phyloP scores from a whole-genome alignment of 2,888 invertebrate genomes.

The Timema cristinae region DNA sequence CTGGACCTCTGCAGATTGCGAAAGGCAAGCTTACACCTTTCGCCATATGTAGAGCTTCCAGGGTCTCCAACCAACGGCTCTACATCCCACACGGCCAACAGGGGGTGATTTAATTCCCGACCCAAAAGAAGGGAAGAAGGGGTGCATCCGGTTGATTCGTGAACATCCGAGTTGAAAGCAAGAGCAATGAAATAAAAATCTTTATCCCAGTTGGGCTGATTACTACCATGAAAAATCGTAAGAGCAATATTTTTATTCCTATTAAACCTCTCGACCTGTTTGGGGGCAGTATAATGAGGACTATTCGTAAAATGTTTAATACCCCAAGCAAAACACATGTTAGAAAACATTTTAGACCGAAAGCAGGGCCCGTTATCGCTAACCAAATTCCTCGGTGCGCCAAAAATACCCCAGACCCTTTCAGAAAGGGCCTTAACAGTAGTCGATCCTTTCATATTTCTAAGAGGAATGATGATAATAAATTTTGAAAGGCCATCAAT shows the following conservation, averaged over 20 bases:
- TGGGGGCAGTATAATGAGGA: not conserved
- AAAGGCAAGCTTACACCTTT: too few relatives aligned
- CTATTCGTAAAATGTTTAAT: not conserved
- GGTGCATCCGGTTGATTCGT: not conserved
- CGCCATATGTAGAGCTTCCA: too few relatives aligned
- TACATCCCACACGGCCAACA: too few relatives aligned
- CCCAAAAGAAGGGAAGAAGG: too few relatives aligned
- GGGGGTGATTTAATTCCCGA: too few relatives aligned
- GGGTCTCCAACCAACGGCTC: too few relatives aligned
- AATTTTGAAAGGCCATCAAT: not conserved
- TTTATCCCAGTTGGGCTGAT: not conserved
- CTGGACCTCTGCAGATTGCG: too few relatives aligned
- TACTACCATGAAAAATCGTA: not conserved
- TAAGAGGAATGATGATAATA: not conserved
- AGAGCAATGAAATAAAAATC: not conserved
- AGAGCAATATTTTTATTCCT: not conserved
- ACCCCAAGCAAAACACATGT: constrained; percentile 3
- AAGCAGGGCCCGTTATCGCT: not conserved
- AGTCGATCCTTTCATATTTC: not conserved
- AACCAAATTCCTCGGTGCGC: not conserved
- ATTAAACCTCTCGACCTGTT: not conserved
- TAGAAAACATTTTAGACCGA: not conserved
- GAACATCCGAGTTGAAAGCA: not conserved
- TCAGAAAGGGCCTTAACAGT: not conserved
- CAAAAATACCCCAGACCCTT: too few relatives aligned